These are phyloP conservation scores for Hipparchia sbordonii DNA, from an alignment of 2,888 invertebrate genomes.

Conservation along the genomic window DNA sequence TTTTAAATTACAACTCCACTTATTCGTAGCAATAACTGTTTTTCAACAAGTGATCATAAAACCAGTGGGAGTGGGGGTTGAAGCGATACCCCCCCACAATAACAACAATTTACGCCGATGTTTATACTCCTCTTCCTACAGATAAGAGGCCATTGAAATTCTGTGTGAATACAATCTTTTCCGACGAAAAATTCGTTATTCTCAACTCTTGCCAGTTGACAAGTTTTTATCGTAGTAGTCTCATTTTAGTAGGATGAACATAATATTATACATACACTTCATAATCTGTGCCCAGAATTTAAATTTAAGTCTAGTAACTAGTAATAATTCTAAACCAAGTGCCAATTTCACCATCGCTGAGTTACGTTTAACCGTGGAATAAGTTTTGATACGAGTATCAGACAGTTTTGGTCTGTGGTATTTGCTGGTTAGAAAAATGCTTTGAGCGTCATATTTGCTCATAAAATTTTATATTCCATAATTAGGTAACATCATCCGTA, in stretches of 20 bases:
- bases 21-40: constrained; percentile 20
- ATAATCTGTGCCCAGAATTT: no score
- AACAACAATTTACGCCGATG: constrained; percentile 73
- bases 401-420: neutral
- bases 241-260: neutral
- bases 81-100: constrained; percentile 57
- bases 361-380: no score
- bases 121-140: constrained; percentile 66
- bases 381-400: no score
- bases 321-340: no score
- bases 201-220: constrained; percentile 4
- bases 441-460: neutral
- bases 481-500: constrained; percentile 3
- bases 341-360: no score
- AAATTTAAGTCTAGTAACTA: no score
- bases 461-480: constrained; percentile 1
- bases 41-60: constrained; percentile 21
- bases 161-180: constrained; percentile 56
- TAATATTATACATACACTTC: neutral
- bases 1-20: constrained; percentile 27
- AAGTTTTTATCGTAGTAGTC: neutral
- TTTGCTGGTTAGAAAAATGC: neutral
- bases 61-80: constrained; percentile 9
- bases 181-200: constrained; percentile 24
- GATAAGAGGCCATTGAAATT: constrained; percentile 74